Evolutionary conservation across 1,140 invertebrate species (phyloP).

Genomic region (Tigriopus japonicus): DNA sequence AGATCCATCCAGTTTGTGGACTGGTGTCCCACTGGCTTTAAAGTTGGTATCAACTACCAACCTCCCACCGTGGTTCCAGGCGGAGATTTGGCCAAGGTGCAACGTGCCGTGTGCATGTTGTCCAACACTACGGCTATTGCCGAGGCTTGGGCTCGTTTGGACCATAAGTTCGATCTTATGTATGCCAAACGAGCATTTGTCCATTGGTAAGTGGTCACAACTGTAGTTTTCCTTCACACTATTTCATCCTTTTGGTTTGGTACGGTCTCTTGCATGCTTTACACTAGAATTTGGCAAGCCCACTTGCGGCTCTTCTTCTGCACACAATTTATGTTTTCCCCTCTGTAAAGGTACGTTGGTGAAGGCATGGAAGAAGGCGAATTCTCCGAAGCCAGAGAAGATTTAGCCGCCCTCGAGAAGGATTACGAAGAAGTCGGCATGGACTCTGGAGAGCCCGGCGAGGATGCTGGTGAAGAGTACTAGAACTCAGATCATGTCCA

Average conservation of each 20-base stretch:
- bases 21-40: slow-evolving; percentile 31
- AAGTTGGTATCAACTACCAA: slow-evolving; percentile 25
- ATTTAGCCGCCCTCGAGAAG: slow-evolving; percentile 42
- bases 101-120: slow-evolving; percentile 45
- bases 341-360: slow-evolving; percentile 22
- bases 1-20: slow-evolving; percentile 38
- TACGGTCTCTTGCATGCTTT: too few species aligned
- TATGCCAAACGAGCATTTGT: slow-evolving; percentile 35
- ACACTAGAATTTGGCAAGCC: too few species aligned
- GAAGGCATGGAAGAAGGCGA: slow-evolving; percentile 61
- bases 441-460: slow-evolving; percentile 15
- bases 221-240: too few species aligned
- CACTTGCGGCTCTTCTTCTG: too few species aligned
- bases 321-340: background rate
- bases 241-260: too few species aligned
- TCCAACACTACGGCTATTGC: slow-evolving; percentile 55
- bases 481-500: background rate
- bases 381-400: slow-evolving; percentile 49
- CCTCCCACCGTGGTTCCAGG: slow-evolving; percentile 31
- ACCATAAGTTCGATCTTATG: slow-evolving; percentile 46
- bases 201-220: slow-evolving; percentile 29
- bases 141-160: slow-evolving; percentile 50
- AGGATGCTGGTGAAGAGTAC: slow-evolving; percentile 17
- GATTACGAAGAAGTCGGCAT: slow-evolving; percentile 36
- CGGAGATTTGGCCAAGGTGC: slow-evolving; percentile 48